Evolutionary conservation across 2,797 vertebrate genomes (phyloP).

Genomic region (Semaprochilodus insignis): DNA sequence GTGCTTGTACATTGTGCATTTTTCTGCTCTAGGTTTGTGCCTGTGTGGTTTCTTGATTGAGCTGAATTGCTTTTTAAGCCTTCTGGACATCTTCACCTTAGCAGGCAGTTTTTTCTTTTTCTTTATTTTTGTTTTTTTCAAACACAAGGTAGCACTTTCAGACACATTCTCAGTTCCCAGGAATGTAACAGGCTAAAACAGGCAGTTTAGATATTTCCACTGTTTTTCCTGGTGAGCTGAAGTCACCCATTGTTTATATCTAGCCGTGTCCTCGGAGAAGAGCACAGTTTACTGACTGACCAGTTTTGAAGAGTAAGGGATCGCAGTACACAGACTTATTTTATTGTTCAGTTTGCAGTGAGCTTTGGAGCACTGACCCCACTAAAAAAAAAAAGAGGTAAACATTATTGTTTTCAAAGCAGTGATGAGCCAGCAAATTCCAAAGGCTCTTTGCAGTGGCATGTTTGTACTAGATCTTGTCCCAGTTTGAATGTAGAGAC

Average conservation of each 20-base stretch:
- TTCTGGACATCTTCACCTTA: slow-evolving; percentile 68
- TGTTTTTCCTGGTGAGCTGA: slow-evolving; percentile 35
- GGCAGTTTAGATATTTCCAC: slow-evolving; percentile 44
- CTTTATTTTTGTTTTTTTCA: slow-evolving; percentile 24
- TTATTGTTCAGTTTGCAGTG: neutral
- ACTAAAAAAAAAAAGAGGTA: slow-evolving; percentile 58
- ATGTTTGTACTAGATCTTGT: slow-evolving; percentile 39
- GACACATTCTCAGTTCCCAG: slow-evolving; percentile 73
- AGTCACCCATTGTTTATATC: slow-evolving; percentile 33
- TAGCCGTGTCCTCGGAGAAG: neutral
- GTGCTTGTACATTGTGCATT: neutral
- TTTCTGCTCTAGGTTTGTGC: slow-evolving; percentile 33
- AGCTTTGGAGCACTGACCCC: slow-evolving; percentile 42
- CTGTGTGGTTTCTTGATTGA: slow-evolving; percentile 48
- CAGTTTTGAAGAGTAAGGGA: slow-evolving; percentile 27
- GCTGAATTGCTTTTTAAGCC: slow-evolving; percentile 48
- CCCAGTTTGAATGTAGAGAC: slow-evolving; percentile 12
- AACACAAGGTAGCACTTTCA: slow-evolving; percentile 63
- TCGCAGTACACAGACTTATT: slow-evolving; percentile 22
- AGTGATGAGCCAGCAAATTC: slow-evolving; percentile 74
- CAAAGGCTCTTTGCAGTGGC: slow-evolving; percentile 60
- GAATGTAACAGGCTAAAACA: slow-evolving; percentile 69
- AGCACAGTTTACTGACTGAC: slow-evolving; percentile 29
- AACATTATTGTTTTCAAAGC: slow-evolving; percentile 66
- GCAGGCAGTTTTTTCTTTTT: slow-evolving; percentile 43